Evolutionary conservation across 2,888 invertebrate species (phyloP), one percentile per base, ranked within the genome.

Genomic region (Andrena trimmerana): DNA sequence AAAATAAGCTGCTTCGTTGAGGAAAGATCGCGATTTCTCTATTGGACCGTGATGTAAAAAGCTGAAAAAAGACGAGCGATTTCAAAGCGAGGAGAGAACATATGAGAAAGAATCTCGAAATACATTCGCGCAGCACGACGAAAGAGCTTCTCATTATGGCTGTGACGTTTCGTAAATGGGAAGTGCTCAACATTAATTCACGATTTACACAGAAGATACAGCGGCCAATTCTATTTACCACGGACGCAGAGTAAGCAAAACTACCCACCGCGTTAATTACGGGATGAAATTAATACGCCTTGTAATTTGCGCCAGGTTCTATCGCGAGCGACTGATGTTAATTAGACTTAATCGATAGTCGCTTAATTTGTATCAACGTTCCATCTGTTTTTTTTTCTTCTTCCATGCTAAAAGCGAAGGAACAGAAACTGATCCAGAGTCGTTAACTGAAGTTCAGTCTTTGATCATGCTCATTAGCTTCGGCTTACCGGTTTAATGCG

Each of bases 391-490:
- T 36, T 42, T 69, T 20, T 48, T 20, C 20, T 20, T 54, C 3
- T 24, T 20, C 27, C 48, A 29, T 13, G 24, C 29, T 48, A 81
- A 78, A 68, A 48, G 54, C 42, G 36, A 29, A 29, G 33, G 67
- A 78, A 67, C 33, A 71, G 62, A 78, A 78, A 31, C 57, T 63
- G 67, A 67, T 78, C 72, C 57, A 31, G 48, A 62, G 72, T 72
- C 62, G 72, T 78, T 72, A 59, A 72, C 62, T 63, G 50, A 68
- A 81, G 67, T 68, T 72, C 68, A 48, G 62, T 63, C 78, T 81
- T 78, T 72, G 72, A 81, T 81, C 68, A 67, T 27, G 72, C 57
- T 81, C 81, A 81, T 81, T 81, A 81, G 78, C 72, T 62, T 31
- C 81, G 68, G 63, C 63, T 81, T 78, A 54, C 78, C 3, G 29